Evolutionary conservation across 2,113 vertebrate genomes (phyloP).

Genomic region (Colistium nudipinnis): DNA sequence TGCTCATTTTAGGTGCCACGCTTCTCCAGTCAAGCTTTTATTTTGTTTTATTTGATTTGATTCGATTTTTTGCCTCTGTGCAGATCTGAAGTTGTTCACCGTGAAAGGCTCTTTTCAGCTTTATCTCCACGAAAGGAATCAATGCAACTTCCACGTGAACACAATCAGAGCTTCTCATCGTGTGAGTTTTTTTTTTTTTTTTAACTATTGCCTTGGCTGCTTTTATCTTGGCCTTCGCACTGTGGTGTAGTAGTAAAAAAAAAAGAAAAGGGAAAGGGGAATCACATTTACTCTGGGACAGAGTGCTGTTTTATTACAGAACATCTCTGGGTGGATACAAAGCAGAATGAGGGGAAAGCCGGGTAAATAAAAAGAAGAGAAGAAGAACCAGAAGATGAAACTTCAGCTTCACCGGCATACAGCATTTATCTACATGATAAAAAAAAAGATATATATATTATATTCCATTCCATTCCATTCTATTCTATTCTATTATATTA

Average conservation of each 20-base stretch:
- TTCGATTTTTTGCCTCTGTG: not conserved
- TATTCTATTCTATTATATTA: too few relatives aligned
- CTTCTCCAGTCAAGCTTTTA: too few relatives aligned
- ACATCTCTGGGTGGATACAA: not conserved
- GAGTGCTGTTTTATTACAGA: not conserved
- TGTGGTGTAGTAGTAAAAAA: not conserved
- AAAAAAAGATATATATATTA: too few relatives aligned
- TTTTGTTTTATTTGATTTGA: too few relatives aligned
- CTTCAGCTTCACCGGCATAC: not conserved
- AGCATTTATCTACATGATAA: too few relatives aligned
- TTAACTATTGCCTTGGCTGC: not conserved
- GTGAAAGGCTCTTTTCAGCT: not conserved
- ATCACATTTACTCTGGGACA: not conserved
- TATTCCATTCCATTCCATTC: too few relatives aligned
- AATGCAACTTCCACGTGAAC: not conserved
- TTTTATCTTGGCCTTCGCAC: not conserved
- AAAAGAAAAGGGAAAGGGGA: too few relatives aligned
- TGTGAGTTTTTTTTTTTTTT: not conserved
- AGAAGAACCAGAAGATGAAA: not conserved
- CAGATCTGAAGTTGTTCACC: not conserved
- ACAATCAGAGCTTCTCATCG: not conserved
- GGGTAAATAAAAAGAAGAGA: too few relatives aligned
- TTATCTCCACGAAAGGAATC: not conserved
- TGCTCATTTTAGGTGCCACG: too few relatives aligned
- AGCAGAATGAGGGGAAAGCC: slow-evolving; percentile 2